Evolutionary conservation across 2,888 invertebrate genomes (phyloP).

Genomic region (Lasioglossum vierecki): DNA sequence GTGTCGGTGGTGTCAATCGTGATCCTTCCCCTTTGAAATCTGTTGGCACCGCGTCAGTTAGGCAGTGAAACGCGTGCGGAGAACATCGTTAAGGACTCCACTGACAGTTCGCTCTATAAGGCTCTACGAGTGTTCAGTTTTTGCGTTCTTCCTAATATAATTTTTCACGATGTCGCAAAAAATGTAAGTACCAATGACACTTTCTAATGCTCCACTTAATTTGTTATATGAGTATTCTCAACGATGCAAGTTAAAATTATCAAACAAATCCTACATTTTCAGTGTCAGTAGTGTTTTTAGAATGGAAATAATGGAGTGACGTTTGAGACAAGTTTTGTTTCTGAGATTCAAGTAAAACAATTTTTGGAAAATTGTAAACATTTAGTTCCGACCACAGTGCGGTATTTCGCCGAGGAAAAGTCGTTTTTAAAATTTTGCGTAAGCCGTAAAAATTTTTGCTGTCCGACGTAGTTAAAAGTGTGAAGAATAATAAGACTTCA

Average conservation of each 20-base stretch:
- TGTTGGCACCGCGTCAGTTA: constrained; percentile 44
- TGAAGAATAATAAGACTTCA: too few relatives aligned
- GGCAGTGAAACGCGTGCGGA: constrained; percentile 26
- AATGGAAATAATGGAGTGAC: not conserved
- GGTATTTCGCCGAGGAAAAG: too few relatives aligned
- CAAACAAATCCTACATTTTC: not conserved
- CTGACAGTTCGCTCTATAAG: not conserved
- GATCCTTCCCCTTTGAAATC: constrained; percentile 45
- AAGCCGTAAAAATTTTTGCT: too few relatives aligned
- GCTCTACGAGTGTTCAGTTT: not conserved
- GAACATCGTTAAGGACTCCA: constrained; percentile 28
- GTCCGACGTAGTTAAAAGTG: too few relatives aligned
- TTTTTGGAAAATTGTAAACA: not conserved
- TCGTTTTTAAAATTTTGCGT: too few relatives aligned
- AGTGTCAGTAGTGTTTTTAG: not conserved
- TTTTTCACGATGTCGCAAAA: not conserved
- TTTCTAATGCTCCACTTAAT: not conserved
- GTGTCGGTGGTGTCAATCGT: constrained; percentile 41
- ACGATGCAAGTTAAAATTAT: not conserved
- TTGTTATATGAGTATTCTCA: not conserved
- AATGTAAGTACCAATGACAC: not conserved
- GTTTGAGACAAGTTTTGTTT: not conserved
- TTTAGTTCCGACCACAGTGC: too few relatives aligned
- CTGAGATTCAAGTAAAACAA: not conserved
- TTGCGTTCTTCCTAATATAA: not conserved